Base-by-base conservation (phyloP, 30 jellyfish, hydroid and myxozoan species). In the Aurelia sp. region DNA sequence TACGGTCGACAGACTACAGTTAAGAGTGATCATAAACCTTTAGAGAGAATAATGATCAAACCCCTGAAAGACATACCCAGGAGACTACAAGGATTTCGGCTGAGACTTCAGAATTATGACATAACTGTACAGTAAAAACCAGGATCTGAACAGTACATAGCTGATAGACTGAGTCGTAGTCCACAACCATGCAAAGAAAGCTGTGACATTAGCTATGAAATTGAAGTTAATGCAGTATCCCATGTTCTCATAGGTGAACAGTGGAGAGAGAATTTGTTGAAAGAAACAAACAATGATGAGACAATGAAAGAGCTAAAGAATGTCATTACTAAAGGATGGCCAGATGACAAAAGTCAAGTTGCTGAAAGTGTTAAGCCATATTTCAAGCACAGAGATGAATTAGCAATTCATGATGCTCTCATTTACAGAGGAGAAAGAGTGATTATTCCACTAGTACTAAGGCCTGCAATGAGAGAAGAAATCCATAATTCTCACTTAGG, bases 171-270 rank as follows among this genome's bases (percentile, higher is more conserved):
- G 80, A 64, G 85, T 62, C 86, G 80, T 50, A 64, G 85, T 68
- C 89, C 80, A 78, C 89, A 78, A 61, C 79, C 58, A 59, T 78
- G 0, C 19, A 78, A 78, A 78, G 69, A 78, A 61, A 78, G 67
- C 89, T 35, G 80, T 30, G 33, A 78, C 79, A 78, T 21, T 61
- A 63, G 68, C 79, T 22, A 78, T 30, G 79, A 35, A 78, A 78
- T 60, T 24, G 80, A 60, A 78, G 61, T 20, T 63, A 61, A 78
- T 78, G 80, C 79, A 70, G 52, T 63, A 61, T 78, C 80, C 53
- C 55, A 78, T 78, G 89, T 78, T 78, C 89, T 63, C 80, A 78
- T 78, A 38, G 88, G 88, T n/a, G n/a, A n/a, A n/a, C n/a, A n/a
- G n/a, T n/a, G n/a, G n/a, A n/a, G n/a, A n/a, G n/a, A n/a, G n/a